These are phyloP conservation scores for Fragum whitleyi DNA, from an alignment of 2,888 invertebrate genomes.

Conservation along the genomic window DNA sequence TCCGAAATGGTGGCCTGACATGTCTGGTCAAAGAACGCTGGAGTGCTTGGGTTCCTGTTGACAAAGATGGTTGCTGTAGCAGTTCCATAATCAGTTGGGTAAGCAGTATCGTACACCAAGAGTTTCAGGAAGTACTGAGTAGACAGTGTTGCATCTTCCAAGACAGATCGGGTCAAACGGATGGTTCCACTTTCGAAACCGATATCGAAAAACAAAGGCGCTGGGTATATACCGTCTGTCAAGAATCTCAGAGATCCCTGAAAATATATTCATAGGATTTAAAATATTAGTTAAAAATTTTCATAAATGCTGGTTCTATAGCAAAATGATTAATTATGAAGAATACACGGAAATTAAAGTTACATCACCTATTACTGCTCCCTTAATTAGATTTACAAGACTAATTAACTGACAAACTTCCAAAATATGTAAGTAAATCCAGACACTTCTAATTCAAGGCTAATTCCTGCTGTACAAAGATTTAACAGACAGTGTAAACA, in stretches of 20 bases:
- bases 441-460: too few relatives aligned
- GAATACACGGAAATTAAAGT: too few relatives aligned
- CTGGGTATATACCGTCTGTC: conserved; percentile 76
- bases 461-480: too few relatives aligned
- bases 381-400: too few relatives aligned
- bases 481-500: too few relatives aligned
- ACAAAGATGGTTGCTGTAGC: conserved; percentile 78
- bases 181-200: conserved; percentile 68
- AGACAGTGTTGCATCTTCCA: conserved; percentile 65
- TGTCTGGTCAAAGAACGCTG: conserved; percentile 64
- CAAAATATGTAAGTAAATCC: too few relatives aligned
- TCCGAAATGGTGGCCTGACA: conserved; percentile 71
- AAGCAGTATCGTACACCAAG: conserved; percentile 76
- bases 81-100: conserved; percentile 70
- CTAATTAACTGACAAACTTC: too few relatives aligned
- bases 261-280: conserved; percentile 22
- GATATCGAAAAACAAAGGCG: conserved; percentile 75
- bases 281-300: too few relatives aligned
- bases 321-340: too few relatives aligned
- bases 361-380: too few relatives aligned
- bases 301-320: too few relatives aligned
- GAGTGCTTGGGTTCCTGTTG: conserved; percentile 78
- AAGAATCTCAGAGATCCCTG: conserved; percentile 77
- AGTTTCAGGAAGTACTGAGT: conserved; percentile 69
- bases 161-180: conserved; percentile 55